Percentiles rank a stretch among this genome's conserved stretches.
Evolutionary conservation across 2,797 vertebrate genomes (phyloP).

Genomic region (Halcyon chelicuti): DNA sequence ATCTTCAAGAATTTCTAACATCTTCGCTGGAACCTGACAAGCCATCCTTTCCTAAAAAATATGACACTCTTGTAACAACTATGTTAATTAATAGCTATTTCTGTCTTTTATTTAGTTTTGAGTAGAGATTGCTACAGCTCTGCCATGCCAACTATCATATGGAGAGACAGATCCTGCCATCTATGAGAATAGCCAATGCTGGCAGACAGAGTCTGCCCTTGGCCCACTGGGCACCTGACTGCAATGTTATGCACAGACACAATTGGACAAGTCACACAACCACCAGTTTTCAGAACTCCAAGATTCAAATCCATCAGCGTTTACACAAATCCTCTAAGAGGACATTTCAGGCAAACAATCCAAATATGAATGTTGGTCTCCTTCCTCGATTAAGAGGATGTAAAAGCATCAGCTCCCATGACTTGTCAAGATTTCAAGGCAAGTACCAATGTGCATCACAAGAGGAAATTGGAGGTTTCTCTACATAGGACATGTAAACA

Average conservation of each 20-base stretch:
- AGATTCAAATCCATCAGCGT: background rate
- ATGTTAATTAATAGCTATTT: background rate
- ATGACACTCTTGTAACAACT: background rate
- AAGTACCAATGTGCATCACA: background rate
- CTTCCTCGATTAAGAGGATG: background rate
- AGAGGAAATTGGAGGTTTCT: background rate
- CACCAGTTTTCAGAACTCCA: background rate
- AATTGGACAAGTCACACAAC: background rate
- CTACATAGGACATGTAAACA: background rate
- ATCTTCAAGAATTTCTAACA: background rate
- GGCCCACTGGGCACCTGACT: rapidly evolving
- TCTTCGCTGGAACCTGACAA: background rate
- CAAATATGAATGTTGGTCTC: background rate
- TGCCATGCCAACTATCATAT: background rate
- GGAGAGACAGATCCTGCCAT: background rate
- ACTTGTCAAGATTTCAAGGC: background rate
- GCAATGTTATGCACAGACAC: rapidly evolving
- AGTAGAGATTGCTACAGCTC: background rate
- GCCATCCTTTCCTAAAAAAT: background rate
- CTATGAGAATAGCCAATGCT: rapidly evolving
- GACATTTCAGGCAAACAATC: background rate
- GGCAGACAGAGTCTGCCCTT: rapidly evolving
- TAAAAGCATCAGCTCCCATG: background rate
- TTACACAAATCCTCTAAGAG: background rate
- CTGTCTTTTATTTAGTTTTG: background rate